Evolutionary conservation across 1,140 invertebrate genomes (phyloP).

Genomic region (Teleogryllus occipitalis): DNA sequence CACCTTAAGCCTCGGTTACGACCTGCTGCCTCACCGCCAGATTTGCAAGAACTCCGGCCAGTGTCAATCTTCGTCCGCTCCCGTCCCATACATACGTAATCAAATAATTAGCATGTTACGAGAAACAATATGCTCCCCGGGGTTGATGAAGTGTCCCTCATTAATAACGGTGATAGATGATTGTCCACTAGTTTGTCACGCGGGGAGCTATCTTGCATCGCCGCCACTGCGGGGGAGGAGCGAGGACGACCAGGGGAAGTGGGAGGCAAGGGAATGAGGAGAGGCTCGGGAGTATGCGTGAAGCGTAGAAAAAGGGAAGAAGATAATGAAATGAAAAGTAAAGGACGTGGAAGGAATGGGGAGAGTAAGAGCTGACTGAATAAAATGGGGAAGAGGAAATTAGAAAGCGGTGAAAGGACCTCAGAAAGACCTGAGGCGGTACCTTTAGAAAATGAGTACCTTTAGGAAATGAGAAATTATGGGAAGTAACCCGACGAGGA

Average conservation of each 20-base stretch:
- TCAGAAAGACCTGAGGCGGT: no score
- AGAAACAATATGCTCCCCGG: background rate
- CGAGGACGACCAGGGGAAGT: background rate
- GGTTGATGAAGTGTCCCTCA: background rate
- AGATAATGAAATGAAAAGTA: background rate
- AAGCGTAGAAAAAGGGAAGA: no score
- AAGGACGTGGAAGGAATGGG: background rate
- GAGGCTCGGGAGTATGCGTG: background rate
- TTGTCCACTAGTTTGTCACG: background rate
- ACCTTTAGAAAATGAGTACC: no score
- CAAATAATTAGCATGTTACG: constrained; percentile 5
- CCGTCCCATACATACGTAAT: background rate
- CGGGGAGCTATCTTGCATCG: background rate
- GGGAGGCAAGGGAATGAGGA: background rate
- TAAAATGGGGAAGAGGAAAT: no score
- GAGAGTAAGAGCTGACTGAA: background rate
- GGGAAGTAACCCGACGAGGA: no score
- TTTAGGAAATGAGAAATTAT: no score
- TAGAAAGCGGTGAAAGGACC: no score
- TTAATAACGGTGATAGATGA: background rate
- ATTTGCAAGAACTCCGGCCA: background rate
- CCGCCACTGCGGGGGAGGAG: background rate
- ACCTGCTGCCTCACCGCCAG: background rate
- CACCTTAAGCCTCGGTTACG: background rate
- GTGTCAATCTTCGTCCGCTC: background rate